phyloP scores from a whole-genome alignment of 2,888 invertebrate species.

The Drosophila phalerata region DNA sequence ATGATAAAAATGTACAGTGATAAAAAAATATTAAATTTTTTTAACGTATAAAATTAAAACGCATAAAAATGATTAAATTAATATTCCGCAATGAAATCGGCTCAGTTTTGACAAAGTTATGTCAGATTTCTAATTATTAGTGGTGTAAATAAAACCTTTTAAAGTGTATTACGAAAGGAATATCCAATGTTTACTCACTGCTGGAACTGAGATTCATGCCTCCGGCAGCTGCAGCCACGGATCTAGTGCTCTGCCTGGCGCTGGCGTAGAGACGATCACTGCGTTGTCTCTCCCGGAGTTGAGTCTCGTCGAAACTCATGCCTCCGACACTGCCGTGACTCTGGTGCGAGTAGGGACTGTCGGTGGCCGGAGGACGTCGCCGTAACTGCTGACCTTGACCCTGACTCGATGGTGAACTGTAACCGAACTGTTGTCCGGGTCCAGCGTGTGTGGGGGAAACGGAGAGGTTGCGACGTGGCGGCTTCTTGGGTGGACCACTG shows the following conservation, averaged over 20 bases:
- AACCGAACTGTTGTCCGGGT: constrained; percentile 82
- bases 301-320: constrained; percentile 76
- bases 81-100: too few species aligned
- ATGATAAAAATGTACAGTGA: too few species aligned
- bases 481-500: constrained; percentile 95
- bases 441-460: constrained; percentile 92
- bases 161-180: neutral
- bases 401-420: constrained; percentile 77
- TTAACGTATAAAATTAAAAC: too few species aligned
- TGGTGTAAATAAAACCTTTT: too few species aligned
- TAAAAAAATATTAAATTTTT: too few species aligned
- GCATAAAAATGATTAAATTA: too few species aligned
- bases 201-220: constrained; percentile 77
- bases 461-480: constrained; percentile 93
- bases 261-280: constrained; percentile 79
- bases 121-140: too few species aligned
- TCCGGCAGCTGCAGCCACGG: constrained; percentile 64
- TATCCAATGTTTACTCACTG: constrained; percentile 60
- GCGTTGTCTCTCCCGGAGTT: constrained; percentile 66
- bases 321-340: constrained; percentile 79
- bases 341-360: constrained; percentile 81
- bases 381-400: constrained; percentile 50
- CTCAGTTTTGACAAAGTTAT: too few species aligned
- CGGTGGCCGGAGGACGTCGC: constrained; percentile 64
- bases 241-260: constrained; percentile 76